A percentile compares a stretch with the other conserved stretches of the same genome.
Evolutionary conservation across 2,888 invertebrate species (phyloP).

Genomic region (Rhagonycha fulva): DNA sequence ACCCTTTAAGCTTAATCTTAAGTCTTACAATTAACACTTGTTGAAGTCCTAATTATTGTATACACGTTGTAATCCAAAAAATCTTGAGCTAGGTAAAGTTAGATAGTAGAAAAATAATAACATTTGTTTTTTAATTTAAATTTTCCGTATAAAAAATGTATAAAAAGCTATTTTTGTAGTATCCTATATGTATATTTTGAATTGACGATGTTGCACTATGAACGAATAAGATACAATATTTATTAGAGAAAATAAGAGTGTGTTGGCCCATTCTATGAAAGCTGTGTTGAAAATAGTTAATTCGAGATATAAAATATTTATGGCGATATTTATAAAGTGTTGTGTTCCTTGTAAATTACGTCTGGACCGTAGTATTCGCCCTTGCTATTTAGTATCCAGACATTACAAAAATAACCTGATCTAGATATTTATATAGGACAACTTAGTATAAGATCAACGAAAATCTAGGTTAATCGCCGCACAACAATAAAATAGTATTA

Average conservation of each 20-base stretch:
- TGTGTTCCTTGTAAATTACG: neutral
- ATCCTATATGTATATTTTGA: neutral
- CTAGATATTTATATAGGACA: neutral
- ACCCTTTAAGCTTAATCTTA: too few relatives aligned
- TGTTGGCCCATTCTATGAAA: neutral
- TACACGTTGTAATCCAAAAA: too few relatives aligned
- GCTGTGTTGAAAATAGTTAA: neutral
- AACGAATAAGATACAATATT: neutral
- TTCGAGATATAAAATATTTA: neutral
- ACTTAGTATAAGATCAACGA: neutral
- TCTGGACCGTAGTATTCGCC: neutral
- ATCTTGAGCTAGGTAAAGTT: too few relatives aligned
- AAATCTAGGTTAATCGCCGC: slow-evolving; percentile 1
- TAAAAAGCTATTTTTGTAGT: too few relatives aligned
- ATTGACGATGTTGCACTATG: neutral
- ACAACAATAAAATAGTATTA: neutral
- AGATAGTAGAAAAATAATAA: too few relatives aligned
- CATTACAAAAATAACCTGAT: neutral
- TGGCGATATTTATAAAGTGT: neutral
- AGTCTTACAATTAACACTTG: too few relatives aligned
- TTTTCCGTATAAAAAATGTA: too few relatives aligned
- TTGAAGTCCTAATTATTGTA: too few relatives aligned
- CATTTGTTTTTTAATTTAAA: too few relatives aligned
- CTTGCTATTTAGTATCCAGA: neutral
- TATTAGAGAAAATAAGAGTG: neutral